phyloP scores from a whole-genome alignment of 2,888 invertebrate genomes.

The Agrochola litura region DNA sequence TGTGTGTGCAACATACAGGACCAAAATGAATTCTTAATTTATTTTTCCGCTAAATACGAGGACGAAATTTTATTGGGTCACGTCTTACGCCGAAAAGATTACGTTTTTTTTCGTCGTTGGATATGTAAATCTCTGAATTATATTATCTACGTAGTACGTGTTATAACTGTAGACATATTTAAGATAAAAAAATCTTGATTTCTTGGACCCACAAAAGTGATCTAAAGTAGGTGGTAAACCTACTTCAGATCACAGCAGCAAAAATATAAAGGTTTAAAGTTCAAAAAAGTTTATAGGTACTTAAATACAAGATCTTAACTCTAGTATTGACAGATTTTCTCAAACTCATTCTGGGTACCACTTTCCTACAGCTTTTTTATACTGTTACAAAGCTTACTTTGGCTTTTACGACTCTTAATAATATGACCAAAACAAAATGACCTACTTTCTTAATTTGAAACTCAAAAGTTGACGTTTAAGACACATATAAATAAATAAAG shows the following conservation, averaged over 20 bases:
- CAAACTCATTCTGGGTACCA: background rate
- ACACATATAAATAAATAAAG: background rate
- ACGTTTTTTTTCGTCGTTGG: constrained; percentile 37
- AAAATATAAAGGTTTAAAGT: background rate
- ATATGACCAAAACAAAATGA: constrained; percentile 5
- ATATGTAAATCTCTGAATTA: constrained; percentile 56
- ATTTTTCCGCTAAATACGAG: constrained; percentile 58
- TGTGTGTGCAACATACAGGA: constrained; percentile 63
- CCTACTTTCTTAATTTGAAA: constrained; percentile 7
- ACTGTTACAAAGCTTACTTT: background rate
- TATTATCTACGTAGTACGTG: constrained; percentile 42
- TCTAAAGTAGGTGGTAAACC: background rate
- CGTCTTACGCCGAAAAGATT: constrained; percentile 53
- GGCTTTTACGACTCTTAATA: background rate
- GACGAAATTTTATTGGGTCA: constrained; percentile 62
- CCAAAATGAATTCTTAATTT: constrained; percentile 66
- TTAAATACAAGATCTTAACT: background rate
- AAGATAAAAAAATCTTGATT: background rate
- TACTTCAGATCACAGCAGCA: too few species aligned
- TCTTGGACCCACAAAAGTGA: background rate
- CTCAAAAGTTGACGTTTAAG: constrained; percentile 1
- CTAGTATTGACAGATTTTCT: background rate
- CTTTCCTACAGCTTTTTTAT: background rate
- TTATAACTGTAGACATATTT: constrained; percentile 22
- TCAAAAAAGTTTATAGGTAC: background rate